phyloP scores from a whole-genome alignment of 2,797 vertebrate species.

The Botia almorhae region DNA sequence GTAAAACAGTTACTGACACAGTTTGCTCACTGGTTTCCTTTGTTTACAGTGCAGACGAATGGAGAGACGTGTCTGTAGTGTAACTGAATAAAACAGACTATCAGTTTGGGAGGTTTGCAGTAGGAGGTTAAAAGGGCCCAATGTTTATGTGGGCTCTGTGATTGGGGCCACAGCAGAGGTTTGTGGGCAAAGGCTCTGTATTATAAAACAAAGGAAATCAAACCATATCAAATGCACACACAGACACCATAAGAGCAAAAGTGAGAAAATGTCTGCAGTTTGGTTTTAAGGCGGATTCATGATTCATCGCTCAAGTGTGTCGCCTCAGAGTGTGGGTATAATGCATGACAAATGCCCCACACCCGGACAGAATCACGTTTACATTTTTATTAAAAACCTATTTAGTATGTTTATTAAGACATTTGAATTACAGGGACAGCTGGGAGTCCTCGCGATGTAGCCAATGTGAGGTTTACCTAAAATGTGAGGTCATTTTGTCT shows the following conservation, averaged over 20 bases:
- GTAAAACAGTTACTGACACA: neutral
- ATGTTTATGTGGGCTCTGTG: constrained; percentile 66
- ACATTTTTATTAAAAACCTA: too few relatives aligned
- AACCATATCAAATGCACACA: constrained; percentile 28
- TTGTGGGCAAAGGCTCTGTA: constrained; percentile 56
- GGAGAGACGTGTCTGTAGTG: neutral
- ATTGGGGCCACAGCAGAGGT: constrained; percentile 58
- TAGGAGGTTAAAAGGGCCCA: constrained; percentile 68
- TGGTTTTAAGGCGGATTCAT: constrained; percentile 10
- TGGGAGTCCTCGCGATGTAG: too few relatives aligned
- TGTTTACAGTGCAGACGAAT: neutral
- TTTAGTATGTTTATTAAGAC: too few relatives aligned
- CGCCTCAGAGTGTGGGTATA: neutral
- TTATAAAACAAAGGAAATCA: constrained; percentile 47
- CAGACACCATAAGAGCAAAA: constrained; percentile 29
- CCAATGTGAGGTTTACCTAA: too few relatives aligned
- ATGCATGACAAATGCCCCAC: neutral
- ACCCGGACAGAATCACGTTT: too few relatives aligned
- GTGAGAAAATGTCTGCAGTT: constrained; percentile 58
- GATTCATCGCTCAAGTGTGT: constrained; percentile 10
- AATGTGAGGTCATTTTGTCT: too few relatives aligned
- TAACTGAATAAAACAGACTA: constrained; percentile 12
- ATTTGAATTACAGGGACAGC: too few relatives aligned
- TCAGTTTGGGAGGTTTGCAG: constrained; percentile 62
- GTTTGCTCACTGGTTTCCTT: neutral